phyloP scores from a whole-genome alignment of 2,113 vertebrate species.

The Phoxinus phoxinus region DNA sequence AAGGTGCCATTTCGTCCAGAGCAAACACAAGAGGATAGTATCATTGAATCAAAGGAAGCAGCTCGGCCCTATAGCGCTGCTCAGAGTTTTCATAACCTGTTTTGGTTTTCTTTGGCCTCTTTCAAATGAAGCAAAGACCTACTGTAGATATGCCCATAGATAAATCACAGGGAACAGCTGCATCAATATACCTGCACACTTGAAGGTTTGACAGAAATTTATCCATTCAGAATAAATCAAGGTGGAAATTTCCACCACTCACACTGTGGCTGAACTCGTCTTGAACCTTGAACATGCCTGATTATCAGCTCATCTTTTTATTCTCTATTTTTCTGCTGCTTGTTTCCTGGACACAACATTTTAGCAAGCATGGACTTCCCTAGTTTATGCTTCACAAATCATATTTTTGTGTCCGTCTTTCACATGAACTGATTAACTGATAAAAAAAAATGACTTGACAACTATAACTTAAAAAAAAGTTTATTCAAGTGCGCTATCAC shows the following conservation, averaged over 20 bases:
- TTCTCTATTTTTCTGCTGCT: background rate
- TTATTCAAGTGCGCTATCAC: too few relatives aligned
- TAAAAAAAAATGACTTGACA: background rate
- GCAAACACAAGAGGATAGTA: conserved; percentile 33
- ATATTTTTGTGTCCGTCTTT: background rate
- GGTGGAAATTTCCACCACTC: conserved; percentile 10
- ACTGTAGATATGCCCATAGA: background rate
- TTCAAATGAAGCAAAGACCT: background rate
- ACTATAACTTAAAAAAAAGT: background rate
- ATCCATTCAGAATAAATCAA: background rate
- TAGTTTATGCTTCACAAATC: background rate
- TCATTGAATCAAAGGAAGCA: conserved; percentile 40
- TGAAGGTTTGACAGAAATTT: background rate
- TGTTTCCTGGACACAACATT: conserved; percentile 5
- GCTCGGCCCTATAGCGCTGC: background rate
- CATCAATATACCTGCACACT: conserved; percentile 38
- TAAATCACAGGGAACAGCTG: conserved; percentile 51
- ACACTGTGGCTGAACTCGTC: background rate
- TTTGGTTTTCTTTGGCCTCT: conserved; percentile 48
- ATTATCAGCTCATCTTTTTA: conserved; percentile 24
- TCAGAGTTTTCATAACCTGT: conserved; percentile 27
- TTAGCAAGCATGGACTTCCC: background rate
- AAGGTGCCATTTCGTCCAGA: conserved; percentile 28
- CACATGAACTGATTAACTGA: background rate
- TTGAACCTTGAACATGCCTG: conserved; percentile 1